phyloP scores from a whole-genome alignment of 2,888 invertebrate genomes.

The Eudasyphora cyanicolor region DNA sequence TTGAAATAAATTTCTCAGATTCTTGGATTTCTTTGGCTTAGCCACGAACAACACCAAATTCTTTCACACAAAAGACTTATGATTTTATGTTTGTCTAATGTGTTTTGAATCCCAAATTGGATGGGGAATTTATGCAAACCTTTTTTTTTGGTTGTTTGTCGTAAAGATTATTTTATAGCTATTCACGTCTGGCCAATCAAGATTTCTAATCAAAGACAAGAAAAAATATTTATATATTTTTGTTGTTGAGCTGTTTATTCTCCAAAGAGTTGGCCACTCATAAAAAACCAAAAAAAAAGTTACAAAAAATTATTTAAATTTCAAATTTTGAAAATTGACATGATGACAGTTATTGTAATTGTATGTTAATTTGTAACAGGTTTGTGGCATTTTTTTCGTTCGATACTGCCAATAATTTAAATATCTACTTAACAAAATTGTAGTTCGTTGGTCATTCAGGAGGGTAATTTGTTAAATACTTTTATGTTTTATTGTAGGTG shows the following conservation, averaged over 20 bases:
- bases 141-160: neutral
- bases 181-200: too few species aligned
- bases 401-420: neutral
- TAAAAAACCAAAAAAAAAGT: constrained; percentile 2
- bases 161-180: neutral
- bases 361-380: constrained; percentile 33
- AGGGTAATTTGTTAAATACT: neutral
- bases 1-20: too few species aligned
- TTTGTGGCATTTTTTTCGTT: neutral
- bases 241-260: too few species aligned
- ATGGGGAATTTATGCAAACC: constrained; percentile 2
- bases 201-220: neutral
- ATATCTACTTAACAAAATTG: neutral
- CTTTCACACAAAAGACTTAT: constrained; percentile 13
- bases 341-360: constrained; percentile 34
- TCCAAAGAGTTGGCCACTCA: too few species aligned
- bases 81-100: neutral
- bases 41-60: neutral
- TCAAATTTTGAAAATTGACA: constrained; percentile 27
- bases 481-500: constrained; percentile 40
- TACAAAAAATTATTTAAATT: neutral
- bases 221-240: too few species aligned
- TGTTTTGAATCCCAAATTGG: constrained; percentile 27
- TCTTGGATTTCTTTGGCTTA: neutral
- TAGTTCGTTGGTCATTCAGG: neutral